A percentile compares a stretch with the other conserved stretches of the same genome.
These are phyloP conservation scores for Malurus cyaneus DNA, from an alignment of 2,113 vertebrate genomes.

Conservation along the genomic window DNA sequence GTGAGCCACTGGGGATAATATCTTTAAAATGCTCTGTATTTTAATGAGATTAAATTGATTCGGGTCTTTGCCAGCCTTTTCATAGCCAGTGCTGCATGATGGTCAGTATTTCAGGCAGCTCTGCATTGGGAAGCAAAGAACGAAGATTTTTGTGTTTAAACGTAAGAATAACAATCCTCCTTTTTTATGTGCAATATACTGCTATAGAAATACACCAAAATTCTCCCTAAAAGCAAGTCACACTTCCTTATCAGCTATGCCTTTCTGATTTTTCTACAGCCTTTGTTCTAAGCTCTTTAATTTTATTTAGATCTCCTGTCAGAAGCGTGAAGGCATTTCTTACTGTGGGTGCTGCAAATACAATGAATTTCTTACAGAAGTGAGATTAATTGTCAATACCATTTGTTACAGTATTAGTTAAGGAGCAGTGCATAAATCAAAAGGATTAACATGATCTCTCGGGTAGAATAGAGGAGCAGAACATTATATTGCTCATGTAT, in stretches of 20 bases:
- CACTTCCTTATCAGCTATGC: not conserved
- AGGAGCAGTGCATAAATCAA: slow-evolving; percentile 53
- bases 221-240: not conserved
- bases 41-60: slow-evolving; percentile 35
- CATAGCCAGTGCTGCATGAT: not conserved
- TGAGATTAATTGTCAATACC: slow-evolving; percentile 38
- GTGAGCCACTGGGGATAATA: slow-evolving; percentile 11
- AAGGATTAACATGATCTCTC: slow-evolving; percentile 43
- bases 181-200: not conserved
- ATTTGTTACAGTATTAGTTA: slow-evolving; percentile 56
- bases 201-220: not conserved
- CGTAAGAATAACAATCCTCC: not conserved
- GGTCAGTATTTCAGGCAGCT: slow-evolving; percentile 3
- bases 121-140: not conserved
- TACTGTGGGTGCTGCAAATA: slow-evolving; percentile 21
- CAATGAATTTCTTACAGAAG: slow-evolving; percentile 32
- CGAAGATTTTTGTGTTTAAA: not conserved
- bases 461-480: not conserved
- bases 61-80: not conserved
- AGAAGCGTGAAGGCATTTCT: slow-evolving; percentile 43
- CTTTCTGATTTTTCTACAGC: slow-evolving; percentile 34
- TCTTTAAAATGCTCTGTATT: slow-evolving; percentile 25
- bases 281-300: slow-evolving; percentile 53
- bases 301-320: slow-evolving; percentile 63
- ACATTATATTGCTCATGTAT: slow-evolving; percentile 16